Conservation (phyloP, 2,888 invertebrate genomes). For the Meteorus colon region DNA sequence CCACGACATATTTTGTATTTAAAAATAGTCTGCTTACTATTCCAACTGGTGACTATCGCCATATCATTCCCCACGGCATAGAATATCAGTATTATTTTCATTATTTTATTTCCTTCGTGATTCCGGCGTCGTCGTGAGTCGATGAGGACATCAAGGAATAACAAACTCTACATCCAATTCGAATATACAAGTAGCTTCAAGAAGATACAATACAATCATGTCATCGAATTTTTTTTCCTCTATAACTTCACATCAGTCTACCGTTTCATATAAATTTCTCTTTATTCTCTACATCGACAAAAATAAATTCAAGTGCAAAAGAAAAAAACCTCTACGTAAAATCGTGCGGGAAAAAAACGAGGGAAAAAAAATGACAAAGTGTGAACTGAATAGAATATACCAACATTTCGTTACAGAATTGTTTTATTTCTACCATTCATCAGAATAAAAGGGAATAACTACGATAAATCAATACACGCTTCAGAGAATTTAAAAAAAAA, state of each 20-base stretch:
- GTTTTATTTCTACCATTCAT: background rate
- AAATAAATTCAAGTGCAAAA: background rate
- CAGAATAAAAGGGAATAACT: constrained; percentile 4
- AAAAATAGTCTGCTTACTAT: constrained; percentile 14
- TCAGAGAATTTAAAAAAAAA: background rate
- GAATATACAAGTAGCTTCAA: too few species aligned
- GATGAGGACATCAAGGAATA: too few species aligned
- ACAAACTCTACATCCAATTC: too few species aligned
- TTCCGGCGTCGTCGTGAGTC: too few species aligned
- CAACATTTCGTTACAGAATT: background rate
- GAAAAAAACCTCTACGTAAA: background rate
- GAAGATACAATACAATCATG: too few species aligned
- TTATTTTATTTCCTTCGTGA: background rate
- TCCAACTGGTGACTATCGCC: background rate
- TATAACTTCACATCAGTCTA: background rate
- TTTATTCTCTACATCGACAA: background rate
- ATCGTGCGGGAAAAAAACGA: background rate
- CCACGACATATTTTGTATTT: background rate
- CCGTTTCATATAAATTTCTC: background rate
- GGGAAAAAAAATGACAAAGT: background rate
- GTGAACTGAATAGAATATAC: background rate
- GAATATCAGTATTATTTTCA: background rate
- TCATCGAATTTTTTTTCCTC: too few species aligned
- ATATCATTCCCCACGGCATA: background rate
- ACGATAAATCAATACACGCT: background rate